Evolutionary conservation across 2,797 vertebrate species (phyloP).

Genomic region (Mareca penelope): DNA sequence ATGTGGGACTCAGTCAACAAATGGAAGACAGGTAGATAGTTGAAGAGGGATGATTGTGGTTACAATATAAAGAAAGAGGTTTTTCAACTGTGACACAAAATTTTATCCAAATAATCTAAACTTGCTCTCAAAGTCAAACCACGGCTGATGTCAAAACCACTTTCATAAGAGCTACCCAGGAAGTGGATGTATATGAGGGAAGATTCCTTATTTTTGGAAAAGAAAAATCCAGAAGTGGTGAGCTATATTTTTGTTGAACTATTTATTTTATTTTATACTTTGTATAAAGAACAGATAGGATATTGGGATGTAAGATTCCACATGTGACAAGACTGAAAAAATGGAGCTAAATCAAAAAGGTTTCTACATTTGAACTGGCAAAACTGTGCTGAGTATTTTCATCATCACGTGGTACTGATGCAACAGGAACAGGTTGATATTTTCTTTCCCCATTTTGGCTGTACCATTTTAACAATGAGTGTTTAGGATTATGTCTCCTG

Average conservation of each 20-base stretch:
- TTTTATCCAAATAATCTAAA: background rate
- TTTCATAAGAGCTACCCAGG: background rate
- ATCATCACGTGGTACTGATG: background rate
- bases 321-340: background rate
- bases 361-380: background rate
- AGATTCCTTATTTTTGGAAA: background rate
- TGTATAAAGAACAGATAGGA: background rate
- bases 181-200: background rate
- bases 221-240: background rate
- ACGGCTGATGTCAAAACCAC: background rate
- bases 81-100: background rate
- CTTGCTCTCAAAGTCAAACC: background rate
- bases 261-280: background rate
- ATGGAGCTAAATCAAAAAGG: background rate
- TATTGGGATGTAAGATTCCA: background rate
- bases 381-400: background rate
- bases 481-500: background rate
- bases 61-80: background rate
- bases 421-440: too few species aligned
- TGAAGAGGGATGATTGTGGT: background rate
- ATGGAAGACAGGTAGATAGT: fast-evolving
- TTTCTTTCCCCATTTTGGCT: background rate
- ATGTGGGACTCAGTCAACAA: background rate
- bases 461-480: background rate
- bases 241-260: background rate